Base-by-base conservation (phyloP, 2,113 vertebrate species). In the Manacus vitellinus region DNA sequence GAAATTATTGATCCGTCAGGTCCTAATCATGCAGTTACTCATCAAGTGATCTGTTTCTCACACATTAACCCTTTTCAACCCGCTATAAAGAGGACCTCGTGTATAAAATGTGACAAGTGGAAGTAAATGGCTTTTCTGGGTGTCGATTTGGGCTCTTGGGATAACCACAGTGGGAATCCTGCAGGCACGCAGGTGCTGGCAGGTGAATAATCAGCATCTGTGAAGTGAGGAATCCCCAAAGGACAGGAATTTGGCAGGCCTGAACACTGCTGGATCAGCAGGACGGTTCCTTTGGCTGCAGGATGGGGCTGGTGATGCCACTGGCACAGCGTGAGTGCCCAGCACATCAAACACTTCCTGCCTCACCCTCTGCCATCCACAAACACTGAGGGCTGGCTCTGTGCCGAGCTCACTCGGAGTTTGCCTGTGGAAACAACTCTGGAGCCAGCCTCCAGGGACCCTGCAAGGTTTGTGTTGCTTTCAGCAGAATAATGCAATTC, bases 401-500 rank as follows among this genome's bases (percentile, higher is more conserved):
- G 17, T 5, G 82, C 94, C 43, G 8, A 93, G 91, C 88, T 97
- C 77, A 2, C 88, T 65, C 46, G 6, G 18, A 85, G 76, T 78
- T 67, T 91, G 51, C 93, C 85, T 79, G 66, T 83, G 88, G 97
- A 96, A 97, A 95, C 44, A 25, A 62, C 97, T 97, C 94, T 10
- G 22, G 73, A 70, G 86, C 87, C 79, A 54, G 61, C 93, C 97
- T 28, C 79, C 8, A 15, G 97, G 94, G 97, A 97, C 63, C 39
- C 24, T 1, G 0, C 10, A 2, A 92, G 92, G 37, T 44, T 74
- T 86, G 83, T 81, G 85, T 96, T 92, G 67, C 94, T 97, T 96
- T 92, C 94, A 78, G 95, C 91, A 91, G 90, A 94, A 92, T 95
- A 95, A 97, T 95, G 89, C 96, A 92, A 96, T 97, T 94, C 97